These are phyloP conservation scores for Semaprochilodus insignis DNA, from an alignment of 2,797 vertebrate genomes.

Conservation along the genomic window DNA sequence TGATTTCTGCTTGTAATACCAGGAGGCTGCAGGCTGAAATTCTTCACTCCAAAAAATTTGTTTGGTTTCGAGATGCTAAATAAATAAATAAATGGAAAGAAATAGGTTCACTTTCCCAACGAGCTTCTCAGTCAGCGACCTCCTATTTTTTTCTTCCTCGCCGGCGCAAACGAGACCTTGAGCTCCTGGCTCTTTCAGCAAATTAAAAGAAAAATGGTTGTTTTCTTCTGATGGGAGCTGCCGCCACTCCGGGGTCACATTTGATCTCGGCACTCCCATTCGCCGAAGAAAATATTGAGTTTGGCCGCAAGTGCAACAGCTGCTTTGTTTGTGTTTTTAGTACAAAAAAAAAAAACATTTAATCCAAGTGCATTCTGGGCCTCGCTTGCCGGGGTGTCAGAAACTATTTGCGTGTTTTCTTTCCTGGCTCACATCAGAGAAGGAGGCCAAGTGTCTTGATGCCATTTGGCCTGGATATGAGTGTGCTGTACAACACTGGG, in stretches of 20 bases:
- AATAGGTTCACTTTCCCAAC: slow-evolving; percentile 10
- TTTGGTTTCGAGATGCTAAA: slow-evolving; percentile 22
- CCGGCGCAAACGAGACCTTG: slow-evolving; percentile 46
- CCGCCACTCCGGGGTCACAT: slow-evolving; percentile 54
- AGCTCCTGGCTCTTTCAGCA: slow-evolving; percentile 50
- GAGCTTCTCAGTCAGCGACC: slow-evolving; percentile 39
- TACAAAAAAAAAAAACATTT: slow-evolving; percentile 45
- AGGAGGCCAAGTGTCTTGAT: slow-evolving; percentile 34
- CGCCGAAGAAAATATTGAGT: slow-evolving; percentile 57
- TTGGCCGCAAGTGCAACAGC: slow-evolving; percentile 54
- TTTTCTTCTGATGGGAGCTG: slow-evolving; percentile 51
- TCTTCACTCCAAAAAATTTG: slow-evolving; percentile 18
- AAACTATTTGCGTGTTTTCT: slow-evolving; percentile 48
- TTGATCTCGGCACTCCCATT: slow-evolving; percentile 47
- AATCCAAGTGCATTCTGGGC: slow-evolving; percentile 31
- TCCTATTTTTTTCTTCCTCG: slow-evolving; percentile 44
- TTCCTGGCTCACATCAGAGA: slow-evolving; percentile 36
- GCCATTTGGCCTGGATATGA: slow-evolving; percentile 10
- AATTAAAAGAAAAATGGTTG: slow-evolving; percentile 55
- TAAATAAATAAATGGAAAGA: slow-evolving; percentile 31
- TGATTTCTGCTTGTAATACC: slow-evolving; percentile 57
- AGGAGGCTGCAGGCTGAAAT: slow-evolving; percentile 45
- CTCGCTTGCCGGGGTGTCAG: slow-evolving; percentile 23
- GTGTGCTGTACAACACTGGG: not conserved
- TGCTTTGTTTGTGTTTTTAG: slow-evolving; percentile 59